phyloP scores from a whole-genome alignment of 2,797 vertebrate genomes.

The Fundulus diaphanus region DNA sequence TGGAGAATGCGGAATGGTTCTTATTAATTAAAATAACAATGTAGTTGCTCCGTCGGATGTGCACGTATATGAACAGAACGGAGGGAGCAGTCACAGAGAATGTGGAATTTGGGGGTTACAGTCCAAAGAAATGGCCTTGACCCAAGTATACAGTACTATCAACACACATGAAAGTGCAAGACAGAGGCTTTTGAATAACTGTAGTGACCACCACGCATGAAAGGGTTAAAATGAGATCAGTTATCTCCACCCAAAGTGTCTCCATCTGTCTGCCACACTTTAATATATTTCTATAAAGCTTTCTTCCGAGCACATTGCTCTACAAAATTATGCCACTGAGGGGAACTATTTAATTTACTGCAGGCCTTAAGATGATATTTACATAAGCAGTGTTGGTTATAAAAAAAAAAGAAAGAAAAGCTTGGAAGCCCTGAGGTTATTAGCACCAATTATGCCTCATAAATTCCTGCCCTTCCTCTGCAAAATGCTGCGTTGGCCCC shows the following conservation, averaged over 20 bases:
- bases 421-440: conserved; percentile 70
- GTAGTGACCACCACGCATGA: neutral
- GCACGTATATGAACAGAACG: too few relatives aligned
- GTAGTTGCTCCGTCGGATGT: too few relatives aligned
- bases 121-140: neutral
- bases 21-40: too few relatives aligned
- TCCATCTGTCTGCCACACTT: conserved; percentile 18
- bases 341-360: conserved; percentile 67
- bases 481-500: conserved; percentile 62
- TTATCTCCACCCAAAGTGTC: neutral
- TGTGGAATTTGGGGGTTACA: too few relatives aligned
- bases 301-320: conserved; percentile 29
- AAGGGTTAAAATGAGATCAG: neutral
- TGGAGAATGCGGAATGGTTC: too few relatives aligned
- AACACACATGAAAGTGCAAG: neutral
- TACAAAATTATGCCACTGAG: conserved; percentile 40
- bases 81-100: too few relatives aligned
- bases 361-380: conserved; percentile 73
- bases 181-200: neutral
- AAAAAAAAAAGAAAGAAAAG: conserved; percentile 60
- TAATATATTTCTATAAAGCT: conserved; percentile 33
- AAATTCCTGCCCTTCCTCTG: conserved; percentile 68
- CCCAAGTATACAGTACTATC: neutral
- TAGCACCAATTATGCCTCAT: conserved; percentile 71
- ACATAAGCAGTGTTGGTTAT: conserved; percentile 62